Evolutionary conservation across 2,888 invertebrate species (phyloP), one percentile per base, ranked within the genome.

Genomic region (Abscondita cerata): DNA sequence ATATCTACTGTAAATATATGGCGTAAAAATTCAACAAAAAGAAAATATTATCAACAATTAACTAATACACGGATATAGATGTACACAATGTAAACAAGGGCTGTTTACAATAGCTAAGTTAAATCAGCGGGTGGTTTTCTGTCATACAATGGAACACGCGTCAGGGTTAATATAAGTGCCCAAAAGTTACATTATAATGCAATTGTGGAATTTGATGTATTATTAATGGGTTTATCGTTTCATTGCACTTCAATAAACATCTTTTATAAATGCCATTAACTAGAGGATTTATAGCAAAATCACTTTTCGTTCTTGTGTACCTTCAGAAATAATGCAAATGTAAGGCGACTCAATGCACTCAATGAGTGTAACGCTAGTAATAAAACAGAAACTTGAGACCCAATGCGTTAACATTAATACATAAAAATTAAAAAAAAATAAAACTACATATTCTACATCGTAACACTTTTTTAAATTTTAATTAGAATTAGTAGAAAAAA

Each of bases 11-110:
- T n/a, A n/a, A n/a, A n/a, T n/a, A n/a, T n/a, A n/a, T n/a, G n/a
- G n/a, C n/a, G n/a, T n/a, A n/a, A n/a, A n/a, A n/a, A n/a, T n/a
- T n/a, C n/a, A 13, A 38, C 13, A 38, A 38, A 38, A 13, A 3
- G 9, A 25, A 25, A 25, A 25, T 25, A 6, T 25, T 25, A 25
- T 76, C 75, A 76, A 74, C 72, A 73, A 70, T 67, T 69, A 74
- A 72, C 74, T 76, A 78, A 76, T 77, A 76, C 75, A 75, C 69
- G 71, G 75, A 73, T 75, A 75, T 74, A 70, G 70, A 75, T 44
- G 18, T 69, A 71, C 70, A 64, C 70, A 76, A 75, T 75, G 76
- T 76, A 78, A 77, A 77, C 75, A 77, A 63, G 73, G 73, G 73
- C 71, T 70, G 68, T 65, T 67, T 59, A 65, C 60, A 66, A 68